Evolutionary conservation across 2,888 invertebrate species (phyloP).

Genomic region (Zaprionus obscuricornis): DNA sequence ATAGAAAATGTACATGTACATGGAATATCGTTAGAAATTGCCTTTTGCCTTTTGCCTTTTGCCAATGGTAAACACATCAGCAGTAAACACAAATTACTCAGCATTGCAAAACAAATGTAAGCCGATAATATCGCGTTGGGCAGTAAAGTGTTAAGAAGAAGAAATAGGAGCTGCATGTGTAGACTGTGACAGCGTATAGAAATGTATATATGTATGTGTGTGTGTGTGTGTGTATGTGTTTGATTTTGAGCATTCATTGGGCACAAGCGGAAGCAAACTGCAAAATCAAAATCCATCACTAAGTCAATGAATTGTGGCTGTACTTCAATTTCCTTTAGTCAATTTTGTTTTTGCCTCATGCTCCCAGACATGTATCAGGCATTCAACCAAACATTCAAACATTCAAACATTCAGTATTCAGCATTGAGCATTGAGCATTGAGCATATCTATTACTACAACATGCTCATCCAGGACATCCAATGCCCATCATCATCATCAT

Average conservation of each 20-base stretch:
- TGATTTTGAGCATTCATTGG: too few species aligned
- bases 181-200: too few species aligned
- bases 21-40: slow-evolving; percentile 2
- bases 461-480: slow-evolving; percentile 13
- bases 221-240: too few species aligned
- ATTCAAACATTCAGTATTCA: too few species aligned
- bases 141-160: not conserved
- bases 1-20: not conserved
- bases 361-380: slow-evolving; percentile 21
- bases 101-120: slow-evolving; percentile 71
- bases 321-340: slow-evolving; percentile 66
- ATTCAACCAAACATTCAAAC: too few species aligned
- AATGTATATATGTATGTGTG: too few species aligned
- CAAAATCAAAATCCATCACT: slow-evolving; percentile 56
- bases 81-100: slow-evolving; percentile 76
- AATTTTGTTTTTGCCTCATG: slow-evolving; percentile 45
- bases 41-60: too few species aligned
- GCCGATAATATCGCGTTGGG: slow-evolving; percentile 63
- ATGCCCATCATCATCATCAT: slow-evolving; percentile 15
- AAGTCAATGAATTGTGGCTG: slow-evolving; percentile 73
- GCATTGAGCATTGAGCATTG: slow-evolving; percentile 34
- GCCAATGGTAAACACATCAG: slow-evolving; percentile 58
- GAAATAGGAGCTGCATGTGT: not conserved
- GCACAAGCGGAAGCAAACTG: slow-evolving; percentile 12
- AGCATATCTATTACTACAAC: too few species aligned